Evolutionary conservation across 2,888 invertebrate genomes (phyloP).

Genomic region (Germaria angustata): DNA sequence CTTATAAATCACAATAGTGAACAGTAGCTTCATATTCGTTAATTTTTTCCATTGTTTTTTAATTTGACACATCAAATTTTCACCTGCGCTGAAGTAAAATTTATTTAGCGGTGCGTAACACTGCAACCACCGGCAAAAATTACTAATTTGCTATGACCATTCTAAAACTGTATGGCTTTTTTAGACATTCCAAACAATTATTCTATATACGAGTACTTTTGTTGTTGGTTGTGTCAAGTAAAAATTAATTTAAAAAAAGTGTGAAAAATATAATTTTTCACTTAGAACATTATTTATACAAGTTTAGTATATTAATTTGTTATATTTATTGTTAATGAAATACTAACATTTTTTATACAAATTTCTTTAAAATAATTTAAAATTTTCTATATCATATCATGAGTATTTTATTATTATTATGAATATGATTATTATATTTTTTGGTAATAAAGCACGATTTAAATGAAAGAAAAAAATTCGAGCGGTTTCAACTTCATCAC

Average conservation of each 20-base stretch:
- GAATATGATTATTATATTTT: neutral
- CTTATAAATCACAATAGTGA: too few relatives aligned
- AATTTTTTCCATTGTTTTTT: neutral
- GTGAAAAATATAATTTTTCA: neutral
- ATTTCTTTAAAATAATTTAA: neutral
- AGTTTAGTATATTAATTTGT: neutral
- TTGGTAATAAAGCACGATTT: neutral
- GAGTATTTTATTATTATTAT: too few relatives aligned
- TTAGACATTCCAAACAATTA: neutral
- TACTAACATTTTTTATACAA: constrained; percentile 49
- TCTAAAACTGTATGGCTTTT: neutral
- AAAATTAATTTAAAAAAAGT: neutral
- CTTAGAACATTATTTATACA: neutral
- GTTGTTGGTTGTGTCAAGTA: neutral
- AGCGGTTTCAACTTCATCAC: constrained; percentile 35
- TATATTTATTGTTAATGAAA: neutral
- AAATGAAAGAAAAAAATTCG: neutral
- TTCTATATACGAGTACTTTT: too few relatives aligned
- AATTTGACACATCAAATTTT: constrained; percentile 19
- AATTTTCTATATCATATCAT: neutral
- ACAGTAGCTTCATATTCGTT: neutral
- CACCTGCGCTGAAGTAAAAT: constrained; percentile 27
- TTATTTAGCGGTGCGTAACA: constrained; percentile 47
- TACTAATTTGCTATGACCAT: neutral
- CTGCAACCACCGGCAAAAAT: constrained; percentile 4